phyloP scores from a whole-genome alignment of 2,113 vertebrate genomes.

The Mixornis gularis region DNA sequence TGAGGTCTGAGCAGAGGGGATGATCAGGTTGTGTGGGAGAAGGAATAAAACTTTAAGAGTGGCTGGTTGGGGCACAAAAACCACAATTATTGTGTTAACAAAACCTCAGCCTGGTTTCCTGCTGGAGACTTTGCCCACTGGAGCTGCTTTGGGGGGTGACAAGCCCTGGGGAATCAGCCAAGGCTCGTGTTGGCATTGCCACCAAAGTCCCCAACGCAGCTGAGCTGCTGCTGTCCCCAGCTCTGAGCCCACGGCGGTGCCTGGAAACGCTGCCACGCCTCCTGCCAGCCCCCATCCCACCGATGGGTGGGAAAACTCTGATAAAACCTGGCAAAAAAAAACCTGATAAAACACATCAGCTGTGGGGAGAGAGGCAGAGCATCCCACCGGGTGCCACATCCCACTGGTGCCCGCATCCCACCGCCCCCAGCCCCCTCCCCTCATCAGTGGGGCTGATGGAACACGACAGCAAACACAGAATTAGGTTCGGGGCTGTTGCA shows the following conservation, averaged over 20 bases:
- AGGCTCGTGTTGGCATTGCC: not conserved
- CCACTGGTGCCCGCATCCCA: not conserved
- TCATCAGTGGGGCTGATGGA: no score
- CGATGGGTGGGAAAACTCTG: accelerated
- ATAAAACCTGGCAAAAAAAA: accelerated
- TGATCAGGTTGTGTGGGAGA: not conserved
- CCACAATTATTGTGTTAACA: not conserved
- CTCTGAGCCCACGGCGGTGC: accelerated
- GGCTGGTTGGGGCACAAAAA: accelerated
- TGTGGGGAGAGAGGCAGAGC: not conserved
- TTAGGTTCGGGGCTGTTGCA: not conserved
- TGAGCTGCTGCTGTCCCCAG: not conserved
- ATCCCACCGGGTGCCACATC: not conserved
- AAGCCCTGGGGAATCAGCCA: not conserved
- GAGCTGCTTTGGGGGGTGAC: not conserved
- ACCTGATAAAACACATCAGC: not conserved
- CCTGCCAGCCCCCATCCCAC: not conserved
- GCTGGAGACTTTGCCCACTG: not conserved
- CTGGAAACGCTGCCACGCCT: not conserved
- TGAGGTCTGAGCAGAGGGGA: not conserved
- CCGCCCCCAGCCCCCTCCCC: no score
- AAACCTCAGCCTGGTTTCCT: not conserved
- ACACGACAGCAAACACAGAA: no score
- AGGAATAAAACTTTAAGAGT: not conserved
- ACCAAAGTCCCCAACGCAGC: accelerated